Evolutionary conservation across 2,113 vertebrate genomes (phyloP).

Genomic region (Cyanoramphus novaezelandiae): DNA sequence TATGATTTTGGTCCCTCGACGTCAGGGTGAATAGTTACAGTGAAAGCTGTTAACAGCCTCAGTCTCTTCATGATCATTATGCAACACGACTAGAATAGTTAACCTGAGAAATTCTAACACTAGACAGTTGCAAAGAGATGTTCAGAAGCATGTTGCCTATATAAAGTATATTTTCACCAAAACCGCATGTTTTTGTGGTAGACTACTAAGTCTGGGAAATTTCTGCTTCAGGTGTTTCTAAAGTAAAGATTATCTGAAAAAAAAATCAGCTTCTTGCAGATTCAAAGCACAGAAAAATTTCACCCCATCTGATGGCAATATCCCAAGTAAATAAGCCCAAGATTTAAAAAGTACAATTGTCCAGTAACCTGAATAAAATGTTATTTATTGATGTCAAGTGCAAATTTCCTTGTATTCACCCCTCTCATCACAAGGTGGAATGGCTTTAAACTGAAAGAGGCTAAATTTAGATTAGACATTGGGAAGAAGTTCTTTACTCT

Average conservation of each 20-base stretch:
- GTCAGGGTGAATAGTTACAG: constrained; percentile 43
- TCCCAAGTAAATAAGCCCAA: not conserved
- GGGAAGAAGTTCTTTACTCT: not conserved
- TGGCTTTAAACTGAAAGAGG: not conserved
- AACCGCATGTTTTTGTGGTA: not conserved
- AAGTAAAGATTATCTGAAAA: not conserved
- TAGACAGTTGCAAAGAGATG: not conserved
- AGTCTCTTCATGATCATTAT: not conserved
- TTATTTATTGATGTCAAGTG: not conserved
- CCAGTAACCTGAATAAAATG: not conserved
- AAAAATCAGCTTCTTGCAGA: not conserved
- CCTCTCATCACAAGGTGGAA: not conserved
- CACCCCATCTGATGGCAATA: not conserved
- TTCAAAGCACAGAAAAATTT: not conserved
- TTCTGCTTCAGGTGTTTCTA: not conserved
- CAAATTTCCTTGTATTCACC: not conserved
- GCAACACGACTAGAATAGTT: not conserved
- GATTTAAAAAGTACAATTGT: not conserved
- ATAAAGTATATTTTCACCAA: not conserved
- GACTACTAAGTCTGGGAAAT: not conserved
- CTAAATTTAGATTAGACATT: not conserved
- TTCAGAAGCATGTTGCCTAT: not conserved
- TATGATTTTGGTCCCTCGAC: constrained; percentile 13
- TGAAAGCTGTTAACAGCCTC: not conserved
- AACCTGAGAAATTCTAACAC: not conserved